These are phyloP conservation scores for Drosophila simulans DNA, from an alignment of 1,140 invertebrate genomes.

Conservation along the genomic window DNA sequence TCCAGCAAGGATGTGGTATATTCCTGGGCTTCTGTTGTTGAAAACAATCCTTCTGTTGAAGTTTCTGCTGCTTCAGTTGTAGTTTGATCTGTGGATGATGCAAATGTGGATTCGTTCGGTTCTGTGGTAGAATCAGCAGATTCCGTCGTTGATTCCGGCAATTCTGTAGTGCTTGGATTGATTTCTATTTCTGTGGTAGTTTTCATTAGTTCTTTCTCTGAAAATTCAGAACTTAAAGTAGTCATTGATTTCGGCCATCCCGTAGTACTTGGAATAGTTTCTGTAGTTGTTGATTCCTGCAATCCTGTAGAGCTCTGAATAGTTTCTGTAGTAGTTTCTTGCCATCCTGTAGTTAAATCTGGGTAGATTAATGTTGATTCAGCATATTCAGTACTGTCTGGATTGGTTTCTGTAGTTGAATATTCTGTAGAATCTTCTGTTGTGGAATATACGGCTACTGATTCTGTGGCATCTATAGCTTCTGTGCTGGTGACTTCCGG, in stretches of 20 bases:
- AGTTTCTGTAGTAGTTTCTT: neutral
- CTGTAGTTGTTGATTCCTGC: neutral
- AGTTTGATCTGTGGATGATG: neutral
- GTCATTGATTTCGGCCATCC: conserved; percentile 1
- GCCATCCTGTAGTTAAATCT: neutral
- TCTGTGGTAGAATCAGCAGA: conserved; percentile 3
- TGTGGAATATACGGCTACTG: neutral
- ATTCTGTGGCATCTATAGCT: neutral
- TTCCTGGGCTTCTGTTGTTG: conserved; percentile 21
- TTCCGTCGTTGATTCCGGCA: neutral
- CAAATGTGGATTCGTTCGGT: conserved; percentile 3
- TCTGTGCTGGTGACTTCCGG: neutral
- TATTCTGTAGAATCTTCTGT: neutral
- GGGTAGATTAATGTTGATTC: neutral
- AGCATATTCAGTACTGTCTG: neutral
- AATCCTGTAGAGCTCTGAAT: neutral
- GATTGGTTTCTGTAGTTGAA: neutral
- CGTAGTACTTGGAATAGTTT: neutral
- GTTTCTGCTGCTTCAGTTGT: conserved; percentile 1
- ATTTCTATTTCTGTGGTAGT: neutral
- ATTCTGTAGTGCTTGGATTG: neutral
- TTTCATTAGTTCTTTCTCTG: neutral
- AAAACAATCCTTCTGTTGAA: conserved; percentile 1
- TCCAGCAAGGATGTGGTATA: conserved; percentile 30
- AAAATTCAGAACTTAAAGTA: too few species aligned